Conservation (phyloP, 2,888 invertebrate species). For the Galeopsomyia nigrocyanea region DNA sequence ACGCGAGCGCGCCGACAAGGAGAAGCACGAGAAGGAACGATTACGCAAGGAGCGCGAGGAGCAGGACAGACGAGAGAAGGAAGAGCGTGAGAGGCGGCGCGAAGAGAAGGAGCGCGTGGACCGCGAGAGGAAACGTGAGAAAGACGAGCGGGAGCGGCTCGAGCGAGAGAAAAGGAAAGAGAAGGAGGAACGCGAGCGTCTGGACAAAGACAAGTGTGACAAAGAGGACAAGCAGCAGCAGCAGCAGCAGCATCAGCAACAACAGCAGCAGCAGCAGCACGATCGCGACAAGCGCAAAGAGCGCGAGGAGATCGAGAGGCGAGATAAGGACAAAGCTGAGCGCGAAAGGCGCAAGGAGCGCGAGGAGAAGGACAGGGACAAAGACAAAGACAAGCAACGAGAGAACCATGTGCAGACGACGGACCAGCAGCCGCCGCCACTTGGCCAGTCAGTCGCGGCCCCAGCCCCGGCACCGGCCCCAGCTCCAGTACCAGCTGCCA, state of each 20-base stretch:
- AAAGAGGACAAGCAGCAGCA: conserved; percentile 68
- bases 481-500: conserved; percentile 72
- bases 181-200: conserved; percentile 61
- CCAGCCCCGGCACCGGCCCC: conserved; percentile 70
- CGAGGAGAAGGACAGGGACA: conserved; percentile 60
- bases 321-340: conserved; percentile 64
- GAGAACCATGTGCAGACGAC: conserved; percentile 62
- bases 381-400: conserved; percentile 60
- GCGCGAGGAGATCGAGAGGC: conserved; percentile 68
- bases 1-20: conserved; percentile 60
- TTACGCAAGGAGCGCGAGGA: conserved; percentile 66
- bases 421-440: conserved; percentile 29
- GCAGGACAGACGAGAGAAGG: conserved; percentile 62
- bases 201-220: conserved; percentile 62
- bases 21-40: conserved; percentile 61
- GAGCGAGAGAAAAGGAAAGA: conserved; percentile 61
- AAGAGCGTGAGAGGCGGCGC: conserved; percentile 64
- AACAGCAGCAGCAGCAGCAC: conserved; percentile 62
- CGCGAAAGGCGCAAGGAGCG: conserved; percentile 62
- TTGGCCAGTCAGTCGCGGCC: conserved; percentile 51
- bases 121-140: conserved; percentile 62
- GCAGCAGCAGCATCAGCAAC: conserved; percentile 62
- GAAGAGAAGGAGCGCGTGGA: conserved; percentile 69
- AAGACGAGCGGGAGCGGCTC: conserved; percentile 66
- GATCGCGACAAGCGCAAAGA: conserved; percentile 63